Conservation (phyloP, 2,113 vertebrate species). For the Falcunculus frontatus region DNA sequence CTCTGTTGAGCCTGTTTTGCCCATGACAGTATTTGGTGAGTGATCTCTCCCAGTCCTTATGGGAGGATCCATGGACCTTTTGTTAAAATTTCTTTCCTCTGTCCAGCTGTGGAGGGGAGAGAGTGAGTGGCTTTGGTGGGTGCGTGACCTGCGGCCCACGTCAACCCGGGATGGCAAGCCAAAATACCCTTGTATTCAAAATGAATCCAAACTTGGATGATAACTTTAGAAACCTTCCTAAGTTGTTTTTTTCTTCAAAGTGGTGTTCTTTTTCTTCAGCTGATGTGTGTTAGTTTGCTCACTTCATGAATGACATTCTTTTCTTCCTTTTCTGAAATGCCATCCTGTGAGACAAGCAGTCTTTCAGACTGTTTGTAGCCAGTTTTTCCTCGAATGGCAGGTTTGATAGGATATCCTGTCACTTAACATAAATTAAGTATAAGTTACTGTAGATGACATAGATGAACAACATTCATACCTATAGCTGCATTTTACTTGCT, state of each 20-base stretch:
- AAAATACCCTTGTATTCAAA: not conserved
- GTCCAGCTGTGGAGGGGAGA: not conserved
- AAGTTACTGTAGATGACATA: not conserved
- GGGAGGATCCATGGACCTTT: not conserved
- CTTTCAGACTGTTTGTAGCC: not conserved
- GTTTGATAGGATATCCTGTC: not conserved
- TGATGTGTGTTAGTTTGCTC: not conserved
- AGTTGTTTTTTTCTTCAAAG: not conserved
- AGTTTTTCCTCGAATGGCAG: not conserved
- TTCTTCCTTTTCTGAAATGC: not conserved
- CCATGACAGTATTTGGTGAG: too few species aligned
- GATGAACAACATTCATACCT: not conserved
- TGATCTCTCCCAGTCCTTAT: not conserved
- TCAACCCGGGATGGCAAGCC: not conserved
- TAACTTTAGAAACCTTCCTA: not conserved
- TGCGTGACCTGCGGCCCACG: rapidly evolving
- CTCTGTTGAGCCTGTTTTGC: not conserved
- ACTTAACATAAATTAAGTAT: not conserved
- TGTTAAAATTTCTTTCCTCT: not conserved
- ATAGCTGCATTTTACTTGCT: not conserved
- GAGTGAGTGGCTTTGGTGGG: not conserved
- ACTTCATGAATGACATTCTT: not conserved
- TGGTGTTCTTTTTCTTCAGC: not conserved
- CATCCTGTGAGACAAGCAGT: not conserved
- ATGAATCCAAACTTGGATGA: not conserved